These are phyloP conservation scores for Octomys mimax DNA, from an alignment of 2,797 vertebrate genomes.

Conservation along the genomic window DNA sequence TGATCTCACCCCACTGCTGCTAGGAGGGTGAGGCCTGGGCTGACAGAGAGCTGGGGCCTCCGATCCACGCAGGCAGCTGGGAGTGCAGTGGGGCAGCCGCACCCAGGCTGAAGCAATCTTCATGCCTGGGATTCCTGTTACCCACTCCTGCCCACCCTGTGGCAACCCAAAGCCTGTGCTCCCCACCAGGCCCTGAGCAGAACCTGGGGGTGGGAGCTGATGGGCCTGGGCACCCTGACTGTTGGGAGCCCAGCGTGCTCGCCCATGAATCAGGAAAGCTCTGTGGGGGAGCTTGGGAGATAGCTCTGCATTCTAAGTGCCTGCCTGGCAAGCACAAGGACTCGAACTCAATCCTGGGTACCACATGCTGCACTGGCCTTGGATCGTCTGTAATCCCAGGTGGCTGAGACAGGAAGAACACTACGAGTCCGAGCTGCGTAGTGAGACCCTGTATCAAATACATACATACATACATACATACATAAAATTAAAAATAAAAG, in stretches of 20 bases:
- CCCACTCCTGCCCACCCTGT: neutral
- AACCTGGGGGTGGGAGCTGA: neutral
- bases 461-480: no score
- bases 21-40: neutral
- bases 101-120: neutral
- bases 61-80: neutral
- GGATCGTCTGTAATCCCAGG: no score
- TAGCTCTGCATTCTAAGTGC: no score
- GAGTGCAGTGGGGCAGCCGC: neutral
- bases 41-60: neutral
- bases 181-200: neutral
- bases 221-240: neutral
- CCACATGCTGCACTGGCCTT: no score
- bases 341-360: no score
- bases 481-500: no score
- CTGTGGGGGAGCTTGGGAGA: no score
- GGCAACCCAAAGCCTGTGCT: neutral
- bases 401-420: no score
- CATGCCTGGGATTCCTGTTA: slow-evolving; percentile 11
- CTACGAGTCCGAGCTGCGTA: no score
- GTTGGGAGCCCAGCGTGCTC: neutral
- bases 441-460: no score
- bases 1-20: neutral
- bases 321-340: no score
- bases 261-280: fast-evolving